Evolutionary conservation across 2,113 vertebrate species (phyloP).

Genomic region (Tragelaphus strepsiceros): DNA sequence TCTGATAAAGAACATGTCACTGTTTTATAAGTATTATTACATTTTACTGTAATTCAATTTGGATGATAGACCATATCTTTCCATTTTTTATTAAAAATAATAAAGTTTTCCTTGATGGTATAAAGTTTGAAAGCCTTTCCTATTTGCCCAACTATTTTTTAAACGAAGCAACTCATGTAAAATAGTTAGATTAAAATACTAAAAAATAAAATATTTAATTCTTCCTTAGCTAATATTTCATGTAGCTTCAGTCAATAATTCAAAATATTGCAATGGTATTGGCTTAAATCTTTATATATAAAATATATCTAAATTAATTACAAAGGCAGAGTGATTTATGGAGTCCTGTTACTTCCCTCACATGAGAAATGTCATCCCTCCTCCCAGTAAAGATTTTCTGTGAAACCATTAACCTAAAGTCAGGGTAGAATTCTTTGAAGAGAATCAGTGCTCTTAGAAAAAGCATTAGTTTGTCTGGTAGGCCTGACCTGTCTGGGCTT

Average conservation of each 20-base stretch:
- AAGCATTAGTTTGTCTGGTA: fast-evolving
- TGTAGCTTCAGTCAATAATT: neutral
- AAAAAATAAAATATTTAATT: neutral
- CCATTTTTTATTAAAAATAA: neutral
- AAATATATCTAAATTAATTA: neutral
- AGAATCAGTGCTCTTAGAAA: neutral
- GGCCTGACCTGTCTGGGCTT: no score
- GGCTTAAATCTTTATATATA: neutral
- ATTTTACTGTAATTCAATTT: neutral
- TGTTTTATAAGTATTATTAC: neutral
- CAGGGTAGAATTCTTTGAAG: neutral
- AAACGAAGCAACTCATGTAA: neutral
- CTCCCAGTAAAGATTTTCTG: neutral
- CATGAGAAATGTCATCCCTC: neutral
- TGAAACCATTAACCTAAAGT: neutral
- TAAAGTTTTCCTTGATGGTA: neutral
- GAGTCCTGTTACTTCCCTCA: neutral
- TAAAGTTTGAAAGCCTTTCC: neutral
- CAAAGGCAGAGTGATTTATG: neutral
- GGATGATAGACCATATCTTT: neutral
- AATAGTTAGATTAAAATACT: neutral
- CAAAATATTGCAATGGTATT: neutral
- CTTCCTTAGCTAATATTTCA: neutral
- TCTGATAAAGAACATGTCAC: neutral
- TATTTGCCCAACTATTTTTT: neutral